Conservation (phyloP, 2,113 vertebrate species). For the Lepus americanus region DNA sequence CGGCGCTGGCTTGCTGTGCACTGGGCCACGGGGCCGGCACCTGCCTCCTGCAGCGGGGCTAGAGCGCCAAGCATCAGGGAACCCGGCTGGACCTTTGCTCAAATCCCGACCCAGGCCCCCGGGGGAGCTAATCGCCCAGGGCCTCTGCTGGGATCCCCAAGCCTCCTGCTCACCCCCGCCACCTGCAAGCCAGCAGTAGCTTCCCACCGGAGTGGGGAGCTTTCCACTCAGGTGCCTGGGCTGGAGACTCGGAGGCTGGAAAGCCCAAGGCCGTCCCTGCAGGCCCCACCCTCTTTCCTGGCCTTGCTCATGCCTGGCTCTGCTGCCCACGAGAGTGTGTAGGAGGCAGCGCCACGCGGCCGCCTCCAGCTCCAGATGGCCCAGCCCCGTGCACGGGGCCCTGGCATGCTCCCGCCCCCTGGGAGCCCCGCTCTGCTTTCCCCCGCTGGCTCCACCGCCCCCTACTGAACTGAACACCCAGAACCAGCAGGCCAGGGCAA, state of each 20-base stretch:
- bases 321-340: rapidly evolving
- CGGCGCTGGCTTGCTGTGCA: neutral
- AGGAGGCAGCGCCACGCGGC: neutral
- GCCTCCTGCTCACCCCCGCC: no score
- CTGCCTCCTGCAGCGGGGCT: neutral
- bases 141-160: neutral
- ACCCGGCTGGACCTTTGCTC: neutral
- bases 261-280: neutral
- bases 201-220: neutral
- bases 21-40: rapidly evolving
- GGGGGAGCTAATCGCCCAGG: neutral
- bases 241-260: neutral
- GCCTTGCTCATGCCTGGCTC: neutral
- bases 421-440: neutral
- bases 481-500: neutral
- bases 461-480: neutral
- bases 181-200: neutral
- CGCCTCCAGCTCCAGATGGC: neutral
- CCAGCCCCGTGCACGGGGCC: neutral
- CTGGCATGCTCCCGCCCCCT: neutral
- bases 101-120: neutral
- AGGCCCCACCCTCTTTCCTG: neutral
- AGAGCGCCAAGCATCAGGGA: neutral
- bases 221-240: constrained; percentile 19
- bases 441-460: neutral